Conservation (phyloP, 2,888 invertebrate genomes). For the Allolobophora icterica region DNA sequence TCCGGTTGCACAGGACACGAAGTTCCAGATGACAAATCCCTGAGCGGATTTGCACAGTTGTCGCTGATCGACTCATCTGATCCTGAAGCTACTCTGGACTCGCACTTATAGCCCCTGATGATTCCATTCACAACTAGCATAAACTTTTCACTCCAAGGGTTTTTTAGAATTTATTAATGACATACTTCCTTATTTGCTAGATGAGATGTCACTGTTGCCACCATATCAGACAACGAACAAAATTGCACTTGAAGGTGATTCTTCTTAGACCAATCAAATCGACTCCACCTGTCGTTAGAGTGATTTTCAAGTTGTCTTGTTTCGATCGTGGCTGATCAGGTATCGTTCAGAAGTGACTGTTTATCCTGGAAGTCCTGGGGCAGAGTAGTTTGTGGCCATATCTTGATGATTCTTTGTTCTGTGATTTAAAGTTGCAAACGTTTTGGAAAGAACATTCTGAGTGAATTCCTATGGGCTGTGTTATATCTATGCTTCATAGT, state of each 20-base stretch:
- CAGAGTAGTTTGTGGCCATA: neutral
- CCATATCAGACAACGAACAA: neutral
- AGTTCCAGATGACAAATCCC: conserved; percentile 88
- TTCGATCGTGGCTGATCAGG: neutral
- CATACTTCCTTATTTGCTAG: conserved; percentile 1
- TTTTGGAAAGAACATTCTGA: neutral
- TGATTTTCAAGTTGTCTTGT: neutral
- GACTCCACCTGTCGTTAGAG: neutral
- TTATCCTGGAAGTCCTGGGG: neutral
- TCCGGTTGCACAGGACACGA: conserved; percentile 73
- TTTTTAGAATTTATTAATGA: neutral
- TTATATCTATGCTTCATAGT: neutral
- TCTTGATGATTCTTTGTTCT: neutral
- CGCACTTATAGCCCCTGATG: neutral
- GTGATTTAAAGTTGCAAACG: conserved; percentile 5
- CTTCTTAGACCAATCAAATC: neutral
- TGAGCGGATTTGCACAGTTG: conserved; percentile 96
- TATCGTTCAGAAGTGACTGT: neutral
- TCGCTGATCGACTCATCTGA: conserved; percentile 67
- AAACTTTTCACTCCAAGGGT: neutral
- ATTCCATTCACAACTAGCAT: neutral
- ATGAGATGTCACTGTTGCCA: neutral
- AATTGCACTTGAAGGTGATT: neutral
- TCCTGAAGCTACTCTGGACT: conserved; percentile 42
- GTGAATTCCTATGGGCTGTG: neutral